Evolutionary conservation across 2,797 vertebrate genomes (phyloP).

Genomic region (Hemitrygon akajei): DNA sequence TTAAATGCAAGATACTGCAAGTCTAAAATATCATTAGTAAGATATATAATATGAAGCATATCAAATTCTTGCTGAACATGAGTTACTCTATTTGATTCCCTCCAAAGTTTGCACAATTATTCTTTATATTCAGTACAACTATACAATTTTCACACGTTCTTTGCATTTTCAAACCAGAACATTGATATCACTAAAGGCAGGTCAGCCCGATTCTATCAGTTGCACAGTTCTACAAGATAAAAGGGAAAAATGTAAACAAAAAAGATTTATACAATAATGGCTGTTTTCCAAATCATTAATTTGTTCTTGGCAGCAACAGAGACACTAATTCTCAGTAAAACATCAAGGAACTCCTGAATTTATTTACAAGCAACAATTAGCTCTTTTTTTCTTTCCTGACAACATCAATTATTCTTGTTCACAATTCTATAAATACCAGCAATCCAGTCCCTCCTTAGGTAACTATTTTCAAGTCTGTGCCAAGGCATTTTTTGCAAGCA

Average conservation of each 20-base stretch:
- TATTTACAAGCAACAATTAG: background rate
- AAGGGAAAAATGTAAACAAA: background rate
- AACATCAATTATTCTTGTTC: background rate
- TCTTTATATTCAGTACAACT: too few species aligned
- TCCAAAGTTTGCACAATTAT: background rate
- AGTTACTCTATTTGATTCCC: background rate
- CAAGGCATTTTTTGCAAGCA: background rate
- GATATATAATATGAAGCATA: background rate
- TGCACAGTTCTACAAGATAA: background rate
- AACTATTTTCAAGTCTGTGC: too few species aligned
- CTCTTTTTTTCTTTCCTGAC: background rate
- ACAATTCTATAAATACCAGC: background rate
- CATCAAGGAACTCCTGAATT: background rate
- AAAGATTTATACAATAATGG: conserved; percentile 7
- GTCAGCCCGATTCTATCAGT: background rate
- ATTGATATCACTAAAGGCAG: background rate
- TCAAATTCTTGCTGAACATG: background rate
- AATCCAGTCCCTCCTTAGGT: too few species aligned
- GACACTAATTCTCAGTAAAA: background rate
- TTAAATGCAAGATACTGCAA: background rate
- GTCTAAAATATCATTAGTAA: background rate
- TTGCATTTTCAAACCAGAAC: background rate
- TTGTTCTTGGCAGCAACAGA: conserved; percentile 7
- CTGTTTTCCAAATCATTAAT: conserved; percentile 17
- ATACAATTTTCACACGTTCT: background rate